Evolutionary conservation across 2,113 vertebrate genomes (phyloP), one percentile per base, ranked within the genome.

Genomic region (Blennius ocellaris): DNA sequence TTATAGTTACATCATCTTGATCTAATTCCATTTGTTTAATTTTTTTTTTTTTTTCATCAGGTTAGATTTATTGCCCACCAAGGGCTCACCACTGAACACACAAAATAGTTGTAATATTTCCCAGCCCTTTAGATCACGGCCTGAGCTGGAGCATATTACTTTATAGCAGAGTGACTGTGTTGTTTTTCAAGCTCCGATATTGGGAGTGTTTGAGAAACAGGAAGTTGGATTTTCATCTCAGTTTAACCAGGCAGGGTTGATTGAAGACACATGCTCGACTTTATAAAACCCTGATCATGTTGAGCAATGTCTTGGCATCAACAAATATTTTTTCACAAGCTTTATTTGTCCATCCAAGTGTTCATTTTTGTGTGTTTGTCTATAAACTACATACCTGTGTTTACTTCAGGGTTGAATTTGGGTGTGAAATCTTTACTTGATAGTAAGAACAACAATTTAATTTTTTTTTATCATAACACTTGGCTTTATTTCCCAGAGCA

Each of bases 191-290:
- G 47, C 53, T 67, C n/a, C 7, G 37, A 0, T 12, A 16, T 58
- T 60, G 74, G 59, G 44, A 38, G 76, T 65, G 63, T 63, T 15
- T 41, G 60, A 75, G 48, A 48, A 50, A 69, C 49, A 54, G 69
- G 78, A 81, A 71, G 81, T 60, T 76, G 65, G 59, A 68, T 71
- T 79, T 83, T 77, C 58, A 69, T 63, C 73, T 81, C 69, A 65
- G 71, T 73, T 80, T 48, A 76, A 72, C 61, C 51, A 78, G 77
- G 84, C 70, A 17, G 7, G 12, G 56, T 21, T 93, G 80, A 94
- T 94, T 90, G 56, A 82, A 92, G 80, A 87, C 93, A 93, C 83
- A 93, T 94, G 92, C 55, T 65, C 49, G 40, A 56, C 85, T 89
- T 89, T 81, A 87, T 78, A 76, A 30, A 76, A 78, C 74, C 77